Conservation (phyloP, 2,797 vertebrate genomes). For the Pantherophis alleghaniensis region DNA sequence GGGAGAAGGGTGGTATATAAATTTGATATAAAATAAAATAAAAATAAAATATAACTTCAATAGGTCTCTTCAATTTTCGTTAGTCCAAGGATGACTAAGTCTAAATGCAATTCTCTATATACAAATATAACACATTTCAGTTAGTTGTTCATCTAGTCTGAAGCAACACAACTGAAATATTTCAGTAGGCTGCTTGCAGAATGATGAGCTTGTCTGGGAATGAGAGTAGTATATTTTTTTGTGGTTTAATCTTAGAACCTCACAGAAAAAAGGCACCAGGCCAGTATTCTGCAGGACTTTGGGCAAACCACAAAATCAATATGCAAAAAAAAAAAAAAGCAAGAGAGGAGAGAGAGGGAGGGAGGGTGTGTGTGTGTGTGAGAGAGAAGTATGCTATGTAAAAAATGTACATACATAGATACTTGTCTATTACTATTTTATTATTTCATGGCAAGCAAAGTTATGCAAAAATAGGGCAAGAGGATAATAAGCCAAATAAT, state of each 20-base stretch:
- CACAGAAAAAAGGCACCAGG: not conserved
- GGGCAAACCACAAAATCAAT: constrained; percentile 56
- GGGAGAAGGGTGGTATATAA: too few species aligned
- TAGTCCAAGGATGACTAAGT: not conserved
- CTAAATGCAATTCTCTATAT: not conserved
- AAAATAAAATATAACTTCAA: not conserved
- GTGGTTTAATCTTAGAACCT: constrained; percentile 41
- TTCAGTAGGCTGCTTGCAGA: constrained; percentile 28
- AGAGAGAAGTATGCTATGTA: not conserved
- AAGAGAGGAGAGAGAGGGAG: not conserved
- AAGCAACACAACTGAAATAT: constrained; percentile 29
- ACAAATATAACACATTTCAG: constrained; percentile 16
- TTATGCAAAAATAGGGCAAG: not conserved
- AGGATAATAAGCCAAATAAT: not conserved
- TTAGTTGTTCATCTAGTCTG: constrained; percentile 33
- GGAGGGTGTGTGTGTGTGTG: not conserved
- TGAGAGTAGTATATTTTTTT: constrained; percentile 37
- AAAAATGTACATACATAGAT: not conserved
- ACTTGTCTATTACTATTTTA: not conserved
- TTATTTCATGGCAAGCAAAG: not conserved
- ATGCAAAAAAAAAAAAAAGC: constrained; percentile 34
- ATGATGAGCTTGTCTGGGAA: constrained; percentile 21
- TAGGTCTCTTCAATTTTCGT: not conserved
- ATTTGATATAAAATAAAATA: too few species aligned
- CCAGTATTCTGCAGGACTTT: constrained; percentile 52